Evolutionary conservation across 1,140 invertebrate genomes (phyloP).

Genomic region (Trinorchestia longiramus): DNA sequence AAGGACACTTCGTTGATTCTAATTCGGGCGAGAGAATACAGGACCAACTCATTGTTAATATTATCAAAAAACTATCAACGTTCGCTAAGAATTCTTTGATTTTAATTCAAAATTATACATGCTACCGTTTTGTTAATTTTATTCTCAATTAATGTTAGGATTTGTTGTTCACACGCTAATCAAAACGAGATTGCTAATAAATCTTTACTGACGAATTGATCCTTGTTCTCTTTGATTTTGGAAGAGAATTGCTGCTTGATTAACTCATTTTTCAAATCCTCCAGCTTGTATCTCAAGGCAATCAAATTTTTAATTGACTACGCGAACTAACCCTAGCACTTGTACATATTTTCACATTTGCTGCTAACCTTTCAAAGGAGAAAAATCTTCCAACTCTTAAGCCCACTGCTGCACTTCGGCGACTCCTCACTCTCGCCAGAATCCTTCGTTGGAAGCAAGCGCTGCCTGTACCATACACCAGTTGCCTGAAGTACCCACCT

Average conservation of each 20-base stretch:
- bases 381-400: neutral
- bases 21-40: constrained; percentile 15
- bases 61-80: neutral
- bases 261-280: neutral
- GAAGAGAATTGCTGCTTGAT: neutral
- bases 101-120: neutral
- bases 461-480: neutral
- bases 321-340: constrained; percentile 33
- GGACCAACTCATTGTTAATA: neutral
- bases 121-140: neutral
- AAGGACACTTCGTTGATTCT: neutral
- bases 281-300: neutral
- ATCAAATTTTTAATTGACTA: neutral
- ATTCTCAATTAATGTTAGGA: neutral
- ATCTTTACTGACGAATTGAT: neutral
- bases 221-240: constrained; percentile 38
- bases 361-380: neutral
- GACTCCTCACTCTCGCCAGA: constrained; percentile 37
- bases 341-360: constrained; percentile 25
- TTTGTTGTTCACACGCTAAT: neutral
- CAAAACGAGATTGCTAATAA: neutral
- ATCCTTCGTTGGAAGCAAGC: constrained; percentile 10
- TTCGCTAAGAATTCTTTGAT: neutral
- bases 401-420: neutral
- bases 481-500: neutral